Evolutionary conservation across 2,888 invertebrate species (phyloP).

Genomic region (Hydraecia micacea): DNA sequence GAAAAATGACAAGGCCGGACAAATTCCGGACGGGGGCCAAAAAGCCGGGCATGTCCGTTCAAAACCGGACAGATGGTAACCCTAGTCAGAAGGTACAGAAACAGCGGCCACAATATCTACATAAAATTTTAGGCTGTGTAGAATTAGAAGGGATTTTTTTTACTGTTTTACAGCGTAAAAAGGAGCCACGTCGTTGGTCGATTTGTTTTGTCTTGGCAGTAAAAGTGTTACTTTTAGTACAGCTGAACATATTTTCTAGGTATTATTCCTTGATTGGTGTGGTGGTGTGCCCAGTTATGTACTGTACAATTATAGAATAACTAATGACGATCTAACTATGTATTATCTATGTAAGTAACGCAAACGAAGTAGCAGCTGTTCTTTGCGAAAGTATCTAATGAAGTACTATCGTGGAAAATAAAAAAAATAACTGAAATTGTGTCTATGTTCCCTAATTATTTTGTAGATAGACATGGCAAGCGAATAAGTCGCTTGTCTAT

Average conservation of each 20-base stretch:
- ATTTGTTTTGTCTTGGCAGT: slow-evolving; percentile 24
- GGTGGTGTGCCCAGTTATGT: slow-evolving; percentile 7
- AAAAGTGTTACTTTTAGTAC: slow-evolving; percentile 8
- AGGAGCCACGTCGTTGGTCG: slow-evolving; percentile 11
- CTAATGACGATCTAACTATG: slow-evolving; percentile 14
- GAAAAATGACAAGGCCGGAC: not conserved
- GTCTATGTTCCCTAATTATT: not conserved
- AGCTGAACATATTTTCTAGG: slow-evolving; percentile 16
- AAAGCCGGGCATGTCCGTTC: not conserved
- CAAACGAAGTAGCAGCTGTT: not conserved
- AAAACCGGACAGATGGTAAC: not conserved
- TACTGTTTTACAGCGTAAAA: slow-evolving; percentile 35
- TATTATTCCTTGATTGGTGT: slow-evolving; percentile 12
- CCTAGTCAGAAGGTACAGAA: slow-evolving; percentile 59
- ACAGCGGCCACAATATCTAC: slow-evolving; percentile 52
- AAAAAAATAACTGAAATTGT: not conserved
- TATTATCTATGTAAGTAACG: too few species aligned
- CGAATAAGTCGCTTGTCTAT: slow-evolving; percentile 2
- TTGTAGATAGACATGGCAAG: not conserved
- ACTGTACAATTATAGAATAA: slow-evolving; percentile 4
- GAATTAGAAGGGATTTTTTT: slow-evolving; percentile 48
- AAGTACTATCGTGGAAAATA: not conserved
- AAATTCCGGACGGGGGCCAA: not conserved
- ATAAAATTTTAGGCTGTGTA: slow-evolving; percentile 51
- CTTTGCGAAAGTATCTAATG: not conserved